Evolutionary conservation across 92 coral and sea anemone genomes (phyloP).

Genomic region (Ricordea florida): DNA sequence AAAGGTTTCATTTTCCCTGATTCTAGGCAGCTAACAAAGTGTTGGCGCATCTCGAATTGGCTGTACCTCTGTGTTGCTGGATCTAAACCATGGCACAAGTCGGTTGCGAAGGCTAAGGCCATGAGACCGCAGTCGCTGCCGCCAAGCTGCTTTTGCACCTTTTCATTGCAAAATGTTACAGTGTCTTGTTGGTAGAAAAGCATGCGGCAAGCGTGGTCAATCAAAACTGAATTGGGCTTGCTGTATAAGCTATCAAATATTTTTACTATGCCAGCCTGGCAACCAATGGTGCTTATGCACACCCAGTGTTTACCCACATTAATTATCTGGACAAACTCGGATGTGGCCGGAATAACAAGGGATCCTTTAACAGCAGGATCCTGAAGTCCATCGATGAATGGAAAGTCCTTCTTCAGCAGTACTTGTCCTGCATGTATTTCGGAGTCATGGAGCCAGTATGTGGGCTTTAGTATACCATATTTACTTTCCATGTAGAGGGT

Average conservation of each 20-base stretch:
- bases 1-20: constrained; percentile 18
- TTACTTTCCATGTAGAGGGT: constrained; percentile 11
- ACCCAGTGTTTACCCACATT: constrained; percentile 42
- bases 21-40: constrained; percentile 43
- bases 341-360: constrained; percentile 26
- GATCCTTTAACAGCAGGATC: constrained; percentile 24
- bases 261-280: constrained; percentile 24
- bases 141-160: constrained; percentile 47
- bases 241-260: constrained; percentile 43
- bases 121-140: constrained; percentile 44
- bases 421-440: constrained; percentile 31
- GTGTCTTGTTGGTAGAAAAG: not conserved
- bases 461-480: not conserved
- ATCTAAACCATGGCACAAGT: constrained; percentile 41
- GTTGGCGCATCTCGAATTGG: constrained; percentile 34
- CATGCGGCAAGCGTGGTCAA: constrained; percentile 54
- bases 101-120: constrained; percentile 55
- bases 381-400: not conserved
- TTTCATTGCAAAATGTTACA: constrained; percentile 31
- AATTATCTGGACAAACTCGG: constrained; percentile 9
- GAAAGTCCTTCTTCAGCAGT: constrained; percentile 13
- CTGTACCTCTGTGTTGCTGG: constrained; percentile 28
- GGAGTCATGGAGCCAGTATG: constrained; percentile 23
- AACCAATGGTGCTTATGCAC: constrained; percentile 19
- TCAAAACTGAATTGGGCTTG: constrained; percentile 19